A percentile compares a stretch with the other conserved stretches of the same genome.
Conservation (phyloP, 2,113 vertebrate genomes). For the Pollimyrus isidori region DNA sequence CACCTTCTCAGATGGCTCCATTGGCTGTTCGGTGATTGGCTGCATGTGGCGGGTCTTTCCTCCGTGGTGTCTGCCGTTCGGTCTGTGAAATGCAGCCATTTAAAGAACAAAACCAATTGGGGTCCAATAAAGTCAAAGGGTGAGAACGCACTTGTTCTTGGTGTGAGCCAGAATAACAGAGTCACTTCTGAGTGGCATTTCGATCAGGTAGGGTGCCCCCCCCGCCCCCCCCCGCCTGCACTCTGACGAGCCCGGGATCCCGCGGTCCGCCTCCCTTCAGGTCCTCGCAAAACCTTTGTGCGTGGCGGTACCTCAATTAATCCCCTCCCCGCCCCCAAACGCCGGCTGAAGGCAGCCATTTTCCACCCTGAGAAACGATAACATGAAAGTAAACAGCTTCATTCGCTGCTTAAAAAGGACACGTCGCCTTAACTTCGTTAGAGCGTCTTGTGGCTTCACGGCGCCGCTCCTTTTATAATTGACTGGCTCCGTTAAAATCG, state of each 20-base stretch:
- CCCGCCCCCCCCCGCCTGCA: background rate
- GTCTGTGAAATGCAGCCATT: background rate
- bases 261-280: background rate
- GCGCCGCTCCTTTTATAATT: constrained; percentile 63
- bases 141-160: background rate
- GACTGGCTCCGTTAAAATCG: constrained; percentile 49
- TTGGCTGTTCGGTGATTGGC: background rate
- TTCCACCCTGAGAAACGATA: constrained; percentile 45
- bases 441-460: constrained; percentile 52
- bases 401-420: constrained; percentile 58
- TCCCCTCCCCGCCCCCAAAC: constrained; percentile 40
- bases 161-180: background rate
- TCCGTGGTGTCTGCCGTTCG: background rate
- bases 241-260: background rate
- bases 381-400: constrained; percentile 66
- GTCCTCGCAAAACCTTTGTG: constrained; percentile 12
- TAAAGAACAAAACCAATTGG: background rate
- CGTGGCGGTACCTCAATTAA: constrained; percentile 32
- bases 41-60: background rate
- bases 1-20: background rate
- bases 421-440: constrained; percentile 61
- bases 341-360: constrained; percentile 48
- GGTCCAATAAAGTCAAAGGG: background rate
- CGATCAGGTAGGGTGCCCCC: background rate
- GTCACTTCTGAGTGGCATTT: background rate